These are phyloP conservation scores for human DNA, from an alignment of 2,113 vertebrate genomes.

Conservation along the genomic window DNA sequence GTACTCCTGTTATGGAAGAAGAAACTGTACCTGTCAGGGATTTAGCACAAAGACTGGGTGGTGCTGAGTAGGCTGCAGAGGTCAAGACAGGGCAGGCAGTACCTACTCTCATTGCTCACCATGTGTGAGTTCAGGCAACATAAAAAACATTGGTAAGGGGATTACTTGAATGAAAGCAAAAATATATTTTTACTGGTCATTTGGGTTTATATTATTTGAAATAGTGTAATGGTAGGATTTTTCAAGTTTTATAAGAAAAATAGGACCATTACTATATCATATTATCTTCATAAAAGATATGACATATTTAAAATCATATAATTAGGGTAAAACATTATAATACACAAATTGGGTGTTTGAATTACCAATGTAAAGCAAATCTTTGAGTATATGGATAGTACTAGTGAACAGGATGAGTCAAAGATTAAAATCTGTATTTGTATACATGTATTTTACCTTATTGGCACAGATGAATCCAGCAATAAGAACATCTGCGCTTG, in stretches of 20 bases:
- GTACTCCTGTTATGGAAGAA: background rate
- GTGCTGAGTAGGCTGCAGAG: background rate
- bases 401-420: background rate
- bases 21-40: background rate
- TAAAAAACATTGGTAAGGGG: background rate
- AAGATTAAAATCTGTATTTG: background rate
- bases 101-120: background rate
- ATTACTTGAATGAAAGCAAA: background rate
- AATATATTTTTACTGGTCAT: background rate
- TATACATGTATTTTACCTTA: background rate
- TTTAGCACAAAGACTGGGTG: background rate
- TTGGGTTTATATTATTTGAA: background rate
- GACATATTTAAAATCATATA: background rate
- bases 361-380: background rate
- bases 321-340: background rate
- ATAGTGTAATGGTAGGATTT: background rate
- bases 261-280: background rate
- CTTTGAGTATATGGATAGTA: background rate
- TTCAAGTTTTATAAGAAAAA: background rate
- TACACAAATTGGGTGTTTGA: background rate
- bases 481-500: constrained; percentile 33
- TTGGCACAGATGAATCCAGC: constrained; percentile 36
- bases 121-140: background rate
- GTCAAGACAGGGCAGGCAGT: no score
- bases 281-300: background rate